A percentile compares a stretch with the other conserved stretches of the same genome.
Evolutionary conservation across 2,888 invertebrate genomes (phyloP).

Genomic region (Odontocerum albicorne): DNA sequence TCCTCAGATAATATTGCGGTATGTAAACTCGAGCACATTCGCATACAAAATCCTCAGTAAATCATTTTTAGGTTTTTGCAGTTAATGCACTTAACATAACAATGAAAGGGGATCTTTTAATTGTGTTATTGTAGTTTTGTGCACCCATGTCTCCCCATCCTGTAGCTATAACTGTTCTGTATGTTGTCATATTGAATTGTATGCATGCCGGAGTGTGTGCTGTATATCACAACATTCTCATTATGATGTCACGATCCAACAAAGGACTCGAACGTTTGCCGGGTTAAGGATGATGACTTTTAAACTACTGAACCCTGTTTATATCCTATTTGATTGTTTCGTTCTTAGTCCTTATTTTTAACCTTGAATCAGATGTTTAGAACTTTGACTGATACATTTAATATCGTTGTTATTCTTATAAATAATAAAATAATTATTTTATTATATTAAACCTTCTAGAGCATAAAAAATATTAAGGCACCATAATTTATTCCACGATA

Average conservation of each 20-base stretch:
- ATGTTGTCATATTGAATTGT: conserved; percentile 9
- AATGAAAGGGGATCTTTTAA: conserved; percentile 32
- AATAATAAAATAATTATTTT: no score
- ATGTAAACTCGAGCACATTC: conserved; percentile 10
- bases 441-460: no score
- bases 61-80: conserved; percentile 10
- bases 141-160: conserved; percentile 8
- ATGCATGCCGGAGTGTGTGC: conserved; percentile 29
- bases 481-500: no score
- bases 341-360: no score
- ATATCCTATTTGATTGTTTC: no score
- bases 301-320: not conserved
- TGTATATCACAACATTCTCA: conserved; percentile 34
- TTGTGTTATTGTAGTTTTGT: conserved; percentile 32
- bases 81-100: conserved; percentile 17
- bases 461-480: no score
- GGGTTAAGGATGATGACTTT: conserved; percentile 28
- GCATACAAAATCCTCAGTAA: conserved; percentile 14
- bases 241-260: conserved; percentile 32
- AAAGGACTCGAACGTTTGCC: conserved; percentile 18
- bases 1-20: conserved; percentile 20
- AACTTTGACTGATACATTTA: no score
- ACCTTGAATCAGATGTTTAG: no score
- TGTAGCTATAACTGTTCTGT: not conserved
- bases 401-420: no score